Base-by-base conservation (phyloP, 2,888 invertebrate genomes). In the Automeris io region DNA sequence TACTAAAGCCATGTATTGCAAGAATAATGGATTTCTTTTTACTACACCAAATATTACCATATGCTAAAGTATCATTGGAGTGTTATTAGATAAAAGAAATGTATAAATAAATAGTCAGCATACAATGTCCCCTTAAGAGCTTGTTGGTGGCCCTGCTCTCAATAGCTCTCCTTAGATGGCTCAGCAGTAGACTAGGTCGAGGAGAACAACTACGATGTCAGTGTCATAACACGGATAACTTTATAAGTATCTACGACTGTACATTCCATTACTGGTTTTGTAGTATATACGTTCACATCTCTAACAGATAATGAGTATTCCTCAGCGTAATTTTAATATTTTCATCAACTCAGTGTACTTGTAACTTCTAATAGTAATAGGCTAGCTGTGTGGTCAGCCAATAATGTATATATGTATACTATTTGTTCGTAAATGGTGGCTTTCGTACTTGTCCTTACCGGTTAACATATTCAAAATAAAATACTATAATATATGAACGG, bases 81-180 rank as follows among this genome's bases (percentile, higher is more conserved):
- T 12, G 7, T 6, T 13, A 6, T 26, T 26, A 26, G 25, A 16
- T 29, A n/a, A 29, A 29, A 16, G 29, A 29, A 29, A 29, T 26
- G 12, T 13, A 23, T 57, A 61, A 58, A 60, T 58, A 63, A 68
- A 70, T 66, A 62, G 51, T 52, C 59, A 63, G 51, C 54, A 60
- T 72, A 73, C 71, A 71, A 73, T 76, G 66, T 70, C 73, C 62
- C 71, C 76, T 79, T 76, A 76, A 79, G 69, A 77, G 74, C 77
- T 59, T 65, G n/a, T n/a, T n/a, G 78, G 61, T 74, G 83, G 80
- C 83, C 85, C 70, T 82, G 83, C 83, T 85, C 85, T 83, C 83
- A 79, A 82, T 85, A 74, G 70, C 68, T 78, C 80, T 83, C 83
- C 83, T 77, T 83, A 83, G 85, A 85, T 85, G 85, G 81, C 80